Evolutionary conservation across 2,888 invertebrate species (phyloP), one percentile per base, ranked within the genome.

Genomic region (Hirtodrosophila trivittata): DNA sequence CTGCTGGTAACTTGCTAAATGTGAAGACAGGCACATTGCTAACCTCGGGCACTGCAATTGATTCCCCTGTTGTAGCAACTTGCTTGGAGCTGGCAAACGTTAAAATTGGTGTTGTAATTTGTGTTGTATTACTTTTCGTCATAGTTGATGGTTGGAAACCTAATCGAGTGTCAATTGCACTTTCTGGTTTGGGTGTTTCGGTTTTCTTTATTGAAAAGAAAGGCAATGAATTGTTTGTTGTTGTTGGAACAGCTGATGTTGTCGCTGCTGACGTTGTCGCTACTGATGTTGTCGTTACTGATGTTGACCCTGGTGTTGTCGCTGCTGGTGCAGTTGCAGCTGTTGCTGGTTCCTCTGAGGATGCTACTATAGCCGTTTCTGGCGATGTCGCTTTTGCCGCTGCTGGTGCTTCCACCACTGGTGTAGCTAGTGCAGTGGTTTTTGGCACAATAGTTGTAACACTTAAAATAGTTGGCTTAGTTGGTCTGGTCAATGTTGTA

Each of bases 381-480:
- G 62, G 33, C 25, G 21, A 26, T 14, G 60, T 14, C 28, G 64
- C 30, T 14, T 26, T 47, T n/a, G 62, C 6, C 6, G 42, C 47
- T 10, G 62, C 55, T 38, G 63, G 46, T 5, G 39, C 52, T 21
- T 33, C 35, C 46, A 43, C 14, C 41, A 58, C 16, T 33, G 18
- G 1, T 35, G 7, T 13, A 42, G 21, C 14, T 13, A 55, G 3
- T 10, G 43, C 26, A 3, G 21, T n/a, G n/a, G n/a, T n/a, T n/a
- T n/a, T 1, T 6, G 67, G 8, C 18, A 14, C 5, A 43, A 32
- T 33, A 10, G 2, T 33, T 33, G 39, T 3, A 33, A n/a, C 42
- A 9, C 28, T 51, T 8, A 60, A 18, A 25, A 64, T 68, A 6
- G 33, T 28, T 7, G 77, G 57, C 47, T 64, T 81, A 0, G 21